A percentile compares a stretch with the other conserved stretches of the same genome.
Evolutionary conservation across 1,140 invertebrate species (phyloP).

Genomic region (Trissolcus basalis): DNA sequence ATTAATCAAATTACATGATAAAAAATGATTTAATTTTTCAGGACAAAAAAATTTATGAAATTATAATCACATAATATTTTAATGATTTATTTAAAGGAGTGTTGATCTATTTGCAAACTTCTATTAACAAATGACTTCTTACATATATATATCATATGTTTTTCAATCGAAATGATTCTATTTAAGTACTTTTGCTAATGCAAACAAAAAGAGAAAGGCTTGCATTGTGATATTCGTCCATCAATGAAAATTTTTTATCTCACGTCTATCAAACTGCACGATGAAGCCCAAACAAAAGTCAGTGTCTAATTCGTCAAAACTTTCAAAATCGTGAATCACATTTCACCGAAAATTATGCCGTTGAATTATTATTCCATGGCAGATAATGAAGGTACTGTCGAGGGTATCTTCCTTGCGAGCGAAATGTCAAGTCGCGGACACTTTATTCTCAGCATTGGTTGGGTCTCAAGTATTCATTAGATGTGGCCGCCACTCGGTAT

Average conservation of each 20-base stretch:
- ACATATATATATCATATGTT: too few species aligned
- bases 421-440: conserved; percentile 52
- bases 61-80: too few species aligned
- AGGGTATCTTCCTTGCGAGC: conserved; percentile 43
- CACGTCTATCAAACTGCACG: conserved; percentile 35
- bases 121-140: too few species aligned
- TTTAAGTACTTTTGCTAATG: too few species aligned
- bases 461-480: conserved; percentile 70
- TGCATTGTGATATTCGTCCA: too few species aligned
- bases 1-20: too few species aligned
- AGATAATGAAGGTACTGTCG: conserved; percentile 45
- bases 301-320: conserved; percentile 42
- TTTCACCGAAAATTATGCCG: conserved; percentile 49
- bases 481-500: conserved; percentile 62
- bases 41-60: too few species aligned
- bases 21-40: too few species aligned
- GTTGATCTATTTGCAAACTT: too few species aligned
- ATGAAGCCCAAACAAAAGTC: conserved; percentile 9
- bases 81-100: too few species aligned
- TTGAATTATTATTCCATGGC: conserved; percentile 40
- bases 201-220: too few species aligned
- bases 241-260: conserved; percentile 20
- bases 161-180: too few species aligned
- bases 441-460: conserved; percentile 54
- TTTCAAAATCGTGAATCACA: conserved; percentile 50